These are phyloP conservation scores for Unio delphinus DNA, from an alignment of 2,888 invertebrate genomes.

Conservation along the genomic window DNA sequence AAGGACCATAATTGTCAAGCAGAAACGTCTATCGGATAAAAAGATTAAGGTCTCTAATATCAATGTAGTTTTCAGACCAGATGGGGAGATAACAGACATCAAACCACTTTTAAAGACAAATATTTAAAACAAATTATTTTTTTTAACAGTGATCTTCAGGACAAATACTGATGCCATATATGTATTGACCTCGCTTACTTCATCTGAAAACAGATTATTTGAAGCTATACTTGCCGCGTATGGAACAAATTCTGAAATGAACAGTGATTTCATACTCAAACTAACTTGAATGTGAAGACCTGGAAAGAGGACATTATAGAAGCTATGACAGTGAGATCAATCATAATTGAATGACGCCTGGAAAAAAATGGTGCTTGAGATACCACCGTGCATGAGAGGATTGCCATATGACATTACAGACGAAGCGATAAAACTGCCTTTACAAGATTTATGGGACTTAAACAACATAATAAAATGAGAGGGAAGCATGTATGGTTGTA, in stretches of 20 bases:
- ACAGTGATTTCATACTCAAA: constrained; percentile 31
- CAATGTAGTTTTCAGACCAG: too few species aligned
- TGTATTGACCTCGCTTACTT: constrained; percentile 27
- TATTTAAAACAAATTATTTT: not conserved
- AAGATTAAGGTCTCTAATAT: constrained; percentile 7
- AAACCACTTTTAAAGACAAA: constrained; percentile 21
- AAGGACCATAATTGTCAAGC: constrained; percentile 37
- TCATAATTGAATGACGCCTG: not conserved
- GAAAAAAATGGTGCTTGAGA: too few species aligned
- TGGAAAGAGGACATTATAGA: constrained; percentile 21
- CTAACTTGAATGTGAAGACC: constrained; percentile 48
- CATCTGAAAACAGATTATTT: constrained; percentile 9
- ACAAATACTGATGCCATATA: constrained; percentile 21
- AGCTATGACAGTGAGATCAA: constrained; percentile 1
- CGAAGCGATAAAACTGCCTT: constrained; percentile 26
- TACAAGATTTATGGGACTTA: constrained; percentile 7
- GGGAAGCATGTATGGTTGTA: constrained; percentile 19
- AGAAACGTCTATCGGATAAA: constrained; percentile 13
- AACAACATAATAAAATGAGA: not conserved
- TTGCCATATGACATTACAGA: constrained; percentile 24
- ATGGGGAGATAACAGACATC: constrained; percentile 34
- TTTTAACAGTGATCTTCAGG: constrained; percentile 45
- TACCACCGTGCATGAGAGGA: constrained; percentile 11
- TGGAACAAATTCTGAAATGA: not conserved
- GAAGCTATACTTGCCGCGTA: constrained; percentile 5